Base-by-base conservation (phyloP, 2,888 invertebrate genomes). In the Aromia moschata region DNA sequence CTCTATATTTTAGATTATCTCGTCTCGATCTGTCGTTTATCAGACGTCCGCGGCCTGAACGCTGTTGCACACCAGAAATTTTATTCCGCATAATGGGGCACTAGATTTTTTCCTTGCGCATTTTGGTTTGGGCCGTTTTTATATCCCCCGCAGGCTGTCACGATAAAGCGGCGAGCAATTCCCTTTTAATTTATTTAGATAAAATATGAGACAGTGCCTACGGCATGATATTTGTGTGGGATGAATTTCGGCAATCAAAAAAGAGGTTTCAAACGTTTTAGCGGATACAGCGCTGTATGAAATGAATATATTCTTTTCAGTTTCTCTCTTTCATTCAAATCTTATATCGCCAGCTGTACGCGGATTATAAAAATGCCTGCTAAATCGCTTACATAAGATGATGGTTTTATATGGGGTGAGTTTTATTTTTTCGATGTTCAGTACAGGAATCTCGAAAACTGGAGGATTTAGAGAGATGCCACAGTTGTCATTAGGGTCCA, bases 111-210 rank as follows among this genome's bases (percentile, higher is more conserved):
- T 47, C 16, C 36, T 15, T 43, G 11, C 43, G 14, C 20, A 43
- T 43, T 43, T 43, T 43, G 20, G 20, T 11, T 16, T 33, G n/a
- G 31, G 33, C 36, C 46, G 36, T 47, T 49, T 49, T 49, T 49
- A 37, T 37, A 18, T 49, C 14, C 44, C 44, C 31, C 44, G 16
- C 14, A 30, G 30, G 20, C 38, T 20, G 49, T 14, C 49, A 49
- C 20, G 49, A 20, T 38, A 49, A 38, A 49, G 20, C 38, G 38
- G 20, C 14, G 14, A 14, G 49, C 49, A 20, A 49, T 49, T 37
- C 25, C 38, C 18, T 38, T 49, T 49, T 49, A 49, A 49, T 49
- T 49, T 49, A 37, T 49, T 49, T 49, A 49, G 38, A 49, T 49
- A 49, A 25, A 49, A 49, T 38, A 49, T 25, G 49, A 47, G 46